Evolutionary conservation across 2,888 invertebrate genomes (phyloP).

Genomic region (Parnassius orleans): DNA sequence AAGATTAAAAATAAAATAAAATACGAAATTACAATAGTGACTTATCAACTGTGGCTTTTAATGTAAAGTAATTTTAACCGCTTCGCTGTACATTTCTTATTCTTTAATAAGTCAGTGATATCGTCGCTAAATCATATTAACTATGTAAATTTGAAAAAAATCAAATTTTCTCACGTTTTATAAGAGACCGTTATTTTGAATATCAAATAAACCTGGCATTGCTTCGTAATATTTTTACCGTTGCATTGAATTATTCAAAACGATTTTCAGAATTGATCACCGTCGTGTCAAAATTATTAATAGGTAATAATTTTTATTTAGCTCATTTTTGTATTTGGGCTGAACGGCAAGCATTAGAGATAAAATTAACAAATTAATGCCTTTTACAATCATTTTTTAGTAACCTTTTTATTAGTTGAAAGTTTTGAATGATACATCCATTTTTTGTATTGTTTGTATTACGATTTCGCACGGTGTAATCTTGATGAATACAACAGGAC

Average conservation of each 20-base stretch:
- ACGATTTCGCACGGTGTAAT: constrained; percentile 49
- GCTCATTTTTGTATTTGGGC: no score
- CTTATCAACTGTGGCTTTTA: no score
- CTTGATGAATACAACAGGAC: constrained; percentile 39
- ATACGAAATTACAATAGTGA: no score
- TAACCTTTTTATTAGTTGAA: constrained; percentile 39
- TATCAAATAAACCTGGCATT: constrained; percentile 15
- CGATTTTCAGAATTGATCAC: constrained; percentile 6
- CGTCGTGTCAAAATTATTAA: constrained; percentile 8
- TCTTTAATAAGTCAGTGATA: background rate
- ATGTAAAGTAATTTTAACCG: no score
- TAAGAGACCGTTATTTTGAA: constrained; percentile 12
- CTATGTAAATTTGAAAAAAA: constrained; percentile 1
- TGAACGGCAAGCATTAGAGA: background rate
- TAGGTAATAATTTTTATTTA: background rate
- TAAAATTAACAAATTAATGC: constrained; percentile 9
- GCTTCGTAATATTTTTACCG: constrained; percentile 21
- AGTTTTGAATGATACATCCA: constrained; percentile 37
- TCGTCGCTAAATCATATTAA: background rate
- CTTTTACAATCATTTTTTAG: constrained; percentile 24
- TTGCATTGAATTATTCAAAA: constrained; percentile 20
- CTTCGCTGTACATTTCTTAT: no score
- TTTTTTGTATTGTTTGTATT: constrained; percentile 45
- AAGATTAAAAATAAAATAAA: no score
- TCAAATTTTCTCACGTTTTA: constrained; percentile 18